A percentile compares a stretch with the other conserved stretches of the same genome.
Conservation (phyloP, 2,888 invertebrate genomes). For the Drosophila sordidapex region DNA sequence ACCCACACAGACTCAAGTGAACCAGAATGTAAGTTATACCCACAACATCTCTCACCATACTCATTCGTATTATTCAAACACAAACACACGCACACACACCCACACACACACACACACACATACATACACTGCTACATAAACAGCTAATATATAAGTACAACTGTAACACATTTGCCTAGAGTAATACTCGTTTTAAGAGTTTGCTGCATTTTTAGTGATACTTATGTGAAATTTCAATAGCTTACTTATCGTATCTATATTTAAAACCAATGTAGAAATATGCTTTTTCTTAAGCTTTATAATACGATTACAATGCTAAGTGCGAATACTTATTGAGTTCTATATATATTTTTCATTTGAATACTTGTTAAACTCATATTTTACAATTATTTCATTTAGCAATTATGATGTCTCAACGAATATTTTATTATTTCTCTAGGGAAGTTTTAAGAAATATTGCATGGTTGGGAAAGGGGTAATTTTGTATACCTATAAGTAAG, state of each 20-base stretch:
- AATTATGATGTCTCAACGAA: background rate
- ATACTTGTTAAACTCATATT: background rate
- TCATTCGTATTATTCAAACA: slow-evolving; percentile 47
- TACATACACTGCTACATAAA: slow-evolving; percentile 8
- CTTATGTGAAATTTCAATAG: slow-evolving; percentile 18
- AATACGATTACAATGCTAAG: slow-evolving; percentile 31
- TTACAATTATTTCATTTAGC: slow-evolving; percentile 3
- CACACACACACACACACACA: slow-evolving; percentile 39
- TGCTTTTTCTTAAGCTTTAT: slow-evolving; percentile 39
- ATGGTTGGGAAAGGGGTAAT: slow-evolving; percentile 23
- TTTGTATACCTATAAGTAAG: background rate
- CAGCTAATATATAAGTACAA: slow-evolving; percentile 48
- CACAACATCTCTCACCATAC: slow-evolving; percentile 74
- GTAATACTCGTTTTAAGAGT: slow-evolving; percentile 57
- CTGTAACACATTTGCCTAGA: slow-evolving; percentile 52
- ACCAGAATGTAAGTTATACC: slow-evolving; percentile 84
- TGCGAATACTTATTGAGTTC: slow-evolving; percentile 18
- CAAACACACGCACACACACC: slow-evolving; percentile 40
- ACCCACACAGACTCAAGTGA: slow-evolving; percentile 83
- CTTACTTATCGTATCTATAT: slow-evolving; percentile 11
- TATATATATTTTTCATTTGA: slow-evolving; percentile 12
- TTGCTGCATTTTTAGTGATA: slow-evolving; percentile 58
- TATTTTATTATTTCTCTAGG: slow-evolving; percentile 9
- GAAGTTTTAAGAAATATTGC: slow-evolving; percentile 14
- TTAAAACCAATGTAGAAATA: slow-evolving; percentile 29